Percentiles rank a stretch among this genome's conserved stretches.
Evolutionary conservation across 2,113 vertebrate genomes (phyloP).

Genomic region (Atrichornis clamosus): DNA sequence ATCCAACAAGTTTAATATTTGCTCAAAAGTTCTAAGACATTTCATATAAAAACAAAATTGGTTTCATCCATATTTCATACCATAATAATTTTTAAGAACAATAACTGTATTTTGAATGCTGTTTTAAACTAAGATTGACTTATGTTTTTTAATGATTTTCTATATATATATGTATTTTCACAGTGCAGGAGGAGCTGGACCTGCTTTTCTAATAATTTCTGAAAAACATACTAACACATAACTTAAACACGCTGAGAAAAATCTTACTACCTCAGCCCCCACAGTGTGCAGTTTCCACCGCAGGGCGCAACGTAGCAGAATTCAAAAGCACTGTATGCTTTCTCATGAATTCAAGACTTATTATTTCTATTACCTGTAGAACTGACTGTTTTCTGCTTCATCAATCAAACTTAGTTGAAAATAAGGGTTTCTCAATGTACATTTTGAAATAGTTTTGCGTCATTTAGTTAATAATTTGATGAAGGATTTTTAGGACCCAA

Average conservation of each 20-base stretch:
- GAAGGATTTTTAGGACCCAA: conserved; percentile 35
- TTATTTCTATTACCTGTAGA: conserved; percentile 22
- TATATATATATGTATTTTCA: background rate
- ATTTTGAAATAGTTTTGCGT: conserved; percentile 40
- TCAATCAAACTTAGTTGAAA: conserved; percentile 53
- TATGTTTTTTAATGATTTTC: background rate
- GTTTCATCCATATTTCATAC: background rate
- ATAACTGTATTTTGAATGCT: background rate
- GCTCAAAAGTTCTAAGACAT: background rate
- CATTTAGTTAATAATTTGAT: conserved; percentile 32
- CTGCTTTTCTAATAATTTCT: background rate
- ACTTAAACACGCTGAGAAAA: background rate
- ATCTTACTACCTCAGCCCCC: background rate
- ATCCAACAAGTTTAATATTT: background rate
- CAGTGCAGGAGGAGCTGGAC: background rate
- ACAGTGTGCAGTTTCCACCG: background rate
- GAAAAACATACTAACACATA: background rate
- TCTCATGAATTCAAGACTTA: background rate
- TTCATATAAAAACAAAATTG: background rate
- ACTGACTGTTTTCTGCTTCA: conserved; percentile 43
- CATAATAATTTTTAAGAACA: background rate
- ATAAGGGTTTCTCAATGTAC: conserved; percentile 24
- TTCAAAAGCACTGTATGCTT: conserved; percentile 18
- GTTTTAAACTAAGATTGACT: background rate
- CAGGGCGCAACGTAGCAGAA: background rate